These are phyloP conservation scores for Bos javanicus DNA, from an alignment of 2,113 vertebrate species.

Conservation along the genomic window DNA sequence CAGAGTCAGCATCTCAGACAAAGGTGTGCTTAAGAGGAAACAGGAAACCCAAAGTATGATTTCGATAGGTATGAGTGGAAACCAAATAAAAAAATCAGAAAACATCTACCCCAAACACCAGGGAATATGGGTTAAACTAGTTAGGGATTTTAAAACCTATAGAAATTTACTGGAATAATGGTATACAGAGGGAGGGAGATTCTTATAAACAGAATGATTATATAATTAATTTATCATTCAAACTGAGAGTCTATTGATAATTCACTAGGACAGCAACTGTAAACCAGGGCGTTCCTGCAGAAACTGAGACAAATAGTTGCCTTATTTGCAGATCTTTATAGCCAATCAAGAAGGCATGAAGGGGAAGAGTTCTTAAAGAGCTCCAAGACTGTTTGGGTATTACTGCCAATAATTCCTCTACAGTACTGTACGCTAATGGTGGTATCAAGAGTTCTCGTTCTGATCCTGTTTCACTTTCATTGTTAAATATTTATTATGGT, in stretches of 20 bases:
- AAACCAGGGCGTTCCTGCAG: neutral
- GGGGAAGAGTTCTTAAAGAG: neutral
- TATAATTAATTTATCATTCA: conserved; percentile 23
- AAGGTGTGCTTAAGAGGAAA: neutral
- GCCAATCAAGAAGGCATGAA: neutral
- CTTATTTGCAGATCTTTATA: neutral
- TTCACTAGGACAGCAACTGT: neutral
- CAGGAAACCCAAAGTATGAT: neutral
- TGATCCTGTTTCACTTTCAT: neutral
- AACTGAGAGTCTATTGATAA: neutral
- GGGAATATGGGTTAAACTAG: neutral
- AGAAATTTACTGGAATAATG: neutral
- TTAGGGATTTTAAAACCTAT: neutral
- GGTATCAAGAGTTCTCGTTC: neutral
- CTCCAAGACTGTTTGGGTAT: neutral
- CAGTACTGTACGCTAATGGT: neutral
- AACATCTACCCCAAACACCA: neutral
- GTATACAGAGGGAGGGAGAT: neutral
- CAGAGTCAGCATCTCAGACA: neutral
- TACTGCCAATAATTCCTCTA: neutral
- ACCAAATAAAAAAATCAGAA: neutral
- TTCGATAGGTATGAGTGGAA: neutral
- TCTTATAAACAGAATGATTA: conserved; percentile 19
- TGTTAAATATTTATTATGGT: neutral
- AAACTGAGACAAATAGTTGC: neutral